phyloP scores from a whole-genome alignment of 2,888 invertebrate genomes.

The Cosmorhoe ocellata region DNA sequence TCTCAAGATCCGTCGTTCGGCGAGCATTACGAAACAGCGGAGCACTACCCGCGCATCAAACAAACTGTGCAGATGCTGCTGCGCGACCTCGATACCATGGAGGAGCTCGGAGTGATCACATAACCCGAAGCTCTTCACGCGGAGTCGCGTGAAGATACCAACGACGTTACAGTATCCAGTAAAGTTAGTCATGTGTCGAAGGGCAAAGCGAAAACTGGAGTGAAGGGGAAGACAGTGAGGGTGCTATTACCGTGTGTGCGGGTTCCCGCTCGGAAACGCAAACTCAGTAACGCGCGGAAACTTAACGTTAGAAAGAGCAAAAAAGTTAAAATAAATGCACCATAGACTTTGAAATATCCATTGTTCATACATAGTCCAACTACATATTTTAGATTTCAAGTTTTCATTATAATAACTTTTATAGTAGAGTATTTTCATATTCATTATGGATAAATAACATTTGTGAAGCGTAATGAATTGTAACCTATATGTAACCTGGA shows the following conservation, averaged over 20 bases:
- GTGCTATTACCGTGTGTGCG: slow-evolving; percentile 14
- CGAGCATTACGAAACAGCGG: slow-evolving; percentile 79
- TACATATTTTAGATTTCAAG: too few species aligned
- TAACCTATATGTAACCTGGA: too few species aligned
- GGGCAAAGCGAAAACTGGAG: slow-evolving; percentile 6
- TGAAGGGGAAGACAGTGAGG: slow-evolving; percentile 4
- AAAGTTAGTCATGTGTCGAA: not conserved
- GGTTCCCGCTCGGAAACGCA: slow-evolving; percentile 19
- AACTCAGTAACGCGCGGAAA: slow-evolving; percentile 13
- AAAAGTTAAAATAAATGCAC: not conserved
- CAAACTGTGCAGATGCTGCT: slow-evolving; percentile 89
- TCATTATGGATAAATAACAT: too few species aligned
- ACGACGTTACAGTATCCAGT: not conserved
- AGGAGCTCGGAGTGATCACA: slow-evolving; percentile 84
- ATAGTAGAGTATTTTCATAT: too few species aligned
- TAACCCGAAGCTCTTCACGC: slow-evolving; percentile 37
- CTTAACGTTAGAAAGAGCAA: slow-evolving; percentile 3
- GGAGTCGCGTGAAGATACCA: slow-evolving; percentile 5
- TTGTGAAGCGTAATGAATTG: too few species aligned
- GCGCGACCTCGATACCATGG: slow-evolving; percentile 87
- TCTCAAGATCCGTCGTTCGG: slow-evolving; percentile 83
- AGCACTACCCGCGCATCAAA: slow-evolving; percentile 85
- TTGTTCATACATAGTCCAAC: too few species aligned
- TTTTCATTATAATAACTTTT: too few species aligned
- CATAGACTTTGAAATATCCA: not conserved